Evolutionary conservation across 1,140 invertebrate species (phyloP).

Genomic region (Lucilia sericata): DNA sequence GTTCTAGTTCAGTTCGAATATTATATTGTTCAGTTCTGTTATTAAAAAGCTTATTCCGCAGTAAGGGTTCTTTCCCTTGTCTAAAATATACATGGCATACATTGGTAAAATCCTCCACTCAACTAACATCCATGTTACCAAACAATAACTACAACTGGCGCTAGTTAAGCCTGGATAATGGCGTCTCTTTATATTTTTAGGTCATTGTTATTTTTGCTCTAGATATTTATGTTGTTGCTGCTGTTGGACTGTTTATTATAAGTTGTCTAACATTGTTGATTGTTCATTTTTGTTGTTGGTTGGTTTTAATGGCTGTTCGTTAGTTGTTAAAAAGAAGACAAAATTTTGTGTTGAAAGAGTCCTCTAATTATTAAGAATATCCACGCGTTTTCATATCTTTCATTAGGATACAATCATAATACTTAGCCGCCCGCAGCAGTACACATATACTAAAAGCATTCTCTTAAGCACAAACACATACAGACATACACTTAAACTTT

Average conservation of each 20-base stretch:
- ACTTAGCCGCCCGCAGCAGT: neutral
- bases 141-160: neutral
- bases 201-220: slow-evolving; percentile 5
- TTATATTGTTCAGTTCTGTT: too few species aligned
- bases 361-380: slow-evolving; percentile 21
- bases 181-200: neutral
- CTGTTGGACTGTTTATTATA: neutral
- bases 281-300: slow-evolving; percentile 2
- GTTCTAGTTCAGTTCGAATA: too few species aligned
- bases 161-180: neutral
- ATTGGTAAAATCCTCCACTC: neutral
- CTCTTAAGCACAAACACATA: neutral
- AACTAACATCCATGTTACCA: neutral
- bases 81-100: neutral
- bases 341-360: neutral
- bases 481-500: neutral
- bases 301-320: neutral
- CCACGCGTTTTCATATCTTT: neutral
- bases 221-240: neutral
- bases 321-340: neutral
- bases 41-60: too few species aligned
- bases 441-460: neutral
- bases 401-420: neutral
- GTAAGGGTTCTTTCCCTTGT: neutral
- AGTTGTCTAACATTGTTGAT: slow-evolving; percentile 10